Percentiles rank a stretch among this genome's conserved stretches.
Conservation (phyloP, 2,113 vertebrate genomes). For the Benitochromis conjunctus region DNA sequence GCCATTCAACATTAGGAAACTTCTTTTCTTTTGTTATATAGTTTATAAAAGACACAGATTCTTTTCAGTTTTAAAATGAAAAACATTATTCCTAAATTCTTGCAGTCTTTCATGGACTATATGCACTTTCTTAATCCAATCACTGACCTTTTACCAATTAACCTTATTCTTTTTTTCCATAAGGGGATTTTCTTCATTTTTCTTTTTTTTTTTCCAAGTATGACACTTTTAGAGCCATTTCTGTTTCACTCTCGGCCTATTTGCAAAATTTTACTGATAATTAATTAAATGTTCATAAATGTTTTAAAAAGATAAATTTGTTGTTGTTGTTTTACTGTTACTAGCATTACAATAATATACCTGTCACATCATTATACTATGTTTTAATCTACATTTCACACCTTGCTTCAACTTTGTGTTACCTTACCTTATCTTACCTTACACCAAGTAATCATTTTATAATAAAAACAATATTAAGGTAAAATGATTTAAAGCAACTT, state of each 20-base stretch:
- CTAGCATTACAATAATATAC: background rate
- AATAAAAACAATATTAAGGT: background rate
- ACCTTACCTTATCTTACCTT: background rate
- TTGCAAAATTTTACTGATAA: background rate
- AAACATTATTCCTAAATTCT: background rate
- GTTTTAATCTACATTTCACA: background rate
- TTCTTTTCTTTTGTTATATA: background rate
- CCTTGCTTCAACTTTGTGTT: background rate
- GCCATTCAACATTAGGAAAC: background rate
- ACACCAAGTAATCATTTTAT: background rate
- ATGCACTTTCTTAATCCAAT: background rate
- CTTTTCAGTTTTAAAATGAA: background rate
- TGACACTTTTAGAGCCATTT: background rate
- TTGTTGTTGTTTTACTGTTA: background rate
- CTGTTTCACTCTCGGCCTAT: background rate
- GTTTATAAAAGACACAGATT: background rate
- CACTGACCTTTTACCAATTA: background rate
- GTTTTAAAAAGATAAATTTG: background rate
- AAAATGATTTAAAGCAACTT: background rate
- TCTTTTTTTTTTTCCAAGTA: background rate
- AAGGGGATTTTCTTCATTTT: background rate
- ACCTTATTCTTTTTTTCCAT: background rate
- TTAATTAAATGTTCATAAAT: background rate
- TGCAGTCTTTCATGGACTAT: background rate
- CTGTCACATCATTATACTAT: background rate